phyloP scores from a whole-genome alignment of 2,888 invertebrate species.

The Tridacna crocea region DNA sequence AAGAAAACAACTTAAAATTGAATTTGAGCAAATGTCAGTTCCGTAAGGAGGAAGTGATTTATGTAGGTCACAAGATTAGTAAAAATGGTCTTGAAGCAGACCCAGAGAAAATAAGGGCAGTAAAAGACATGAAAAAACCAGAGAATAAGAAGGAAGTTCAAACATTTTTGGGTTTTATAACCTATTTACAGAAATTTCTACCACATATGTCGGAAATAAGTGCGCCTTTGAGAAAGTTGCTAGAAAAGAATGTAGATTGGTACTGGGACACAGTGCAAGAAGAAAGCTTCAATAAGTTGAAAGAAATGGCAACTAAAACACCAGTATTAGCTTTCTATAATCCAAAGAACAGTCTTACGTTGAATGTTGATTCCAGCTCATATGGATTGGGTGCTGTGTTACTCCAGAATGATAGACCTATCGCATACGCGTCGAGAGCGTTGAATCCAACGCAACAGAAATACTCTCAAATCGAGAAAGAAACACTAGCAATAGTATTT shows the following conservation, averaged over 20 bases:
- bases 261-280: slow-evolving; percentile 38
- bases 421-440: slow-evolving; percentile 54
- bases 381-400: slow-evolving; percentile 60
- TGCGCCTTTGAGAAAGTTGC: slow-evolving; percentile 39
- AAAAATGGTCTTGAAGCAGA: slow-evolving; percentile 35
- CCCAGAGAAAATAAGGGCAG: slow-evolving; percentile 39
- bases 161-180: slow-evolving; percentile 38
- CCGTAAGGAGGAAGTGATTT: slow-evolving; percentile 26
- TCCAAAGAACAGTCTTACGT: slow-evolving; percentile 26
- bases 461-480: slow-evolving; percentile 60
- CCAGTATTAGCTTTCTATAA: slow-evolving; percentile 46
- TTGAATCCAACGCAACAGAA: slow-evolving; percentile 46
- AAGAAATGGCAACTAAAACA: slow-evolving; percentile 26
- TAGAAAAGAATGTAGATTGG: slow-evolving; percentile 33
- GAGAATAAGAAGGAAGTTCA: slow-evolving; percentile 29
- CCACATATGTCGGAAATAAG: slow-evolving; percentile 41
- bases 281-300: slow-evolving; percentile 33
- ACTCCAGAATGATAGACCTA: slow-evolving; percentile 42
- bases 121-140: slow-evolving; percentile 22
- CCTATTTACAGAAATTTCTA: slow-evolving; percentile 41
- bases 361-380: slow-evolving; percentile 61
- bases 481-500: slow-evolving; percentile 53
- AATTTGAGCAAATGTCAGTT: slow-evolving; percentile 29
- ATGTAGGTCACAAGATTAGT: slow-evolving; percentile 27
- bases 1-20: slow-evolving; percentile 30